Conservation (phyloP, 1,140 invertebrate species). For the Zaprionus taronus region DNA sequence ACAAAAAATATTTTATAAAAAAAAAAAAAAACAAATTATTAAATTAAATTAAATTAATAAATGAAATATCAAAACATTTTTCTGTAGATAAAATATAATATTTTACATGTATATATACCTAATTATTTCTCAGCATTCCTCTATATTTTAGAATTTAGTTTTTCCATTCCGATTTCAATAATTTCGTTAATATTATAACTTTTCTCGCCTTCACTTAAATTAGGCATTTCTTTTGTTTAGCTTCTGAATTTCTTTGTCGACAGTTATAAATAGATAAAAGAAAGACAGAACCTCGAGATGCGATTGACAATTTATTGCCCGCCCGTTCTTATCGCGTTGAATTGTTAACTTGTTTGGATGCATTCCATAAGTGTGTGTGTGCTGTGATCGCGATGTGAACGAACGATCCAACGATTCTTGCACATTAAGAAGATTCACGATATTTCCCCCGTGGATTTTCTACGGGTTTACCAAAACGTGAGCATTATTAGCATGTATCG, state of each 20-base stretch:
- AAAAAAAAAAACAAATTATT: too few relatives aligned
- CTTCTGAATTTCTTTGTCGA: slow-evolving; percentile 14
- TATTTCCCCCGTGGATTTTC: slow-evolving; percentile 7
- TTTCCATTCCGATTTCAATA: background rate
- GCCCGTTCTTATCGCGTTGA: slow-evolving; percentile 11
- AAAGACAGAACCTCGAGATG: background rate
- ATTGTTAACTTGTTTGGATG: slow-evolving; percentile 28
- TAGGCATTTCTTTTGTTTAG: background rate
- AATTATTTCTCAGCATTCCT: too few relatives aligned
- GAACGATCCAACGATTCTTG: slow-evolving; percentile 17
- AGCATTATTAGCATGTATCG: slow-evolving; percentile 40
- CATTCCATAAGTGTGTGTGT: slow-evolving; percentile 19
- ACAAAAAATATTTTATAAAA: too few relatives aligned
- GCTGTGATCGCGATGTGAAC: slow-evolving; percentile 7
- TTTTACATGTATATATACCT: too few relatives aligned
- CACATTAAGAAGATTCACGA: slow-evolving; percentile 28
- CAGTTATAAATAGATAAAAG: slow-evolving; percentile 2
- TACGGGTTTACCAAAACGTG: slow-evolving; percentile 33
- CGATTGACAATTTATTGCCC: slow-evolving; percentile 17
- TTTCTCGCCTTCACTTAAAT: background rate
- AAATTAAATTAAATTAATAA: too few relatives aligned
- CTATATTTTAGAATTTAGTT: background rate
- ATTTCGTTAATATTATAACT: background rate
- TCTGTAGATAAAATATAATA: too few relatives aligned
- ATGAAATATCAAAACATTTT: too few relatives aligned